phyloP scores from a whole-genome alignment of 2,888 invertebrate species.

The Laspeyria flexula region DNA sequence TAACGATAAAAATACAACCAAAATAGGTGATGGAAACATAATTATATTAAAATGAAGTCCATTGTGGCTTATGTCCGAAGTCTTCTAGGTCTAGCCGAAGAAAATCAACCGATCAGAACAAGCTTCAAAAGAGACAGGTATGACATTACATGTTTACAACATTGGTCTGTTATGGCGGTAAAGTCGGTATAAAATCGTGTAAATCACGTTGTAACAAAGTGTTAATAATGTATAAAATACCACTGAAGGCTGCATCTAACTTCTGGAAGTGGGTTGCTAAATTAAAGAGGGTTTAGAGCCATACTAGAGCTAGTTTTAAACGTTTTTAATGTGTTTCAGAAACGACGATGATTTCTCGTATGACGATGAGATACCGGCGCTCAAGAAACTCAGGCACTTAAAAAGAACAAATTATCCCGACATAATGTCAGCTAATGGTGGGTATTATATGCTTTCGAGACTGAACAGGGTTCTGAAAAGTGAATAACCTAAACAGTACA shows the following conservation, averaged over 20 bases:
- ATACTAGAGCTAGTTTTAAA: slow-evolving; percentile 7
- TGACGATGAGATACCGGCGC: slow-evolving; percentile 73
- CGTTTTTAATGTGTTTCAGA: slow-evolving; percentile 61
- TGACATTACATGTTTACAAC: slow-evolving; percentile 82
- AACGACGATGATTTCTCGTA: slow-evolving; percentile 72
- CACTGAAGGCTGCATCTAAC: slow-evolving; percentile 69
- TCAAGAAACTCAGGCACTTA: slow-evolving; percentile 72
- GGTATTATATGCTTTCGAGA: slow-evolving; percentile 4
- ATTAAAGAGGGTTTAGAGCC: neutral
- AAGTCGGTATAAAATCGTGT: slow-evolving; percentile 60
- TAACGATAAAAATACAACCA: slow-evolving; percentile 39
- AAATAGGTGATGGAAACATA: slow-evolving; percentile 72
- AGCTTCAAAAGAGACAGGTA: slow-evolving; percentile 83
- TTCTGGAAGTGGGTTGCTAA: slow-evolving; percentile 72
- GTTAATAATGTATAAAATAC: slow-evolving; percentile 66
- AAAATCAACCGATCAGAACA: slow-evolving; percentile 59
- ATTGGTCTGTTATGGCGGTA: slow-evolving; percentile 79
- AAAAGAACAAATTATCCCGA: slow-evolving; percentile 69
- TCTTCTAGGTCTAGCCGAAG: slow-evolving; percentile 72
- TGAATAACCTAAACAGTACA: slow-evolving; percentile 17
- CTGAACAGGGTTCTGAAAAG: neutral
- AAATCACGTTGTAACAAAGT: slow-evolving; percentile 25
- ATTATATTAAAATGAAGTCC: slow-evolving; percentile 74
- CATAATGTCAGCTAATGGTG: slow-evolving; percentile 69
- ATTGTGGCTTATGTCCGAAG: slow-evolving; percentile 74